Evolutionary conservation across 2,888 invertebrate species (phyloP).

Genomic region (Hyles lineata): DNA sequence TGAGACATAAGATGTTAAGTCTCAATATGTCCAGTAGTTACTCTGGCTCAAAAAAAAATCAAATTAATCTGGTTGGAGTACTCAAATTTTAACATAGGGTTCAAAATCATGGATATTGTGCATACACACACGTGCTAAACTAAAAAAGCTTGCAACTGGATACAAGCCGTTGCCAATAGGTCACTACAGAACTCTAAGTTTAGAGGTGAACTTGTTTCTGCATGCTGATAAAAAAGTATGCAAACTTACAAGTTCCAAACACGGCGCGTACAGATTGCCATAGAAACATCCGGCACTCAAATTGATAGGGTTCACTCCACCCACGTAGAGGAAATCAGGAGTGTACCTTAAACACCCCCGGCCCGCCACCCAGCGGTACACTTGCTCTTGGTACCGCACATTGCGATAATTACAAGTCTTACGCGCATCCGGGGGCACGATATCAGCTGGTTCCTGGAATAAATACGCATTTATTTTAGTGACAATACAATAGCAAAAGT

Average conservation of each 20-base stretch:
- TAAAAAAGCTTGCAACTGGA: too few relatives aligned
- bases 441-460: constrained; percentile 65
- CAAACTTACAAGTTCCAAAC: constrained; percentile 73
- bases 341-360: constrained; percentile 75
- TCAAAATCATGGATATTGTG: too few relatives aligned
- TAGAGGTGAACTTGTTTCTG: neutral
- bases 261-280: constrained; percentile 68
- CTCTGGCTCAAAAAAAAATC: too few relatives aligned
- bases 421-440: constrained; percentile 53
- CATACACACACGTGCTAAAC: too few relatives aligned
- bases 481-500: too few relatives aligned
- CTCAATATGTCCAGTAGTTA: too few relatives aligned
- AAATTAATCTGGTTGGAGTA: too few relatives aligned
- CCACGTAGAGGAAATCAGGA: constrained; percentile 68
- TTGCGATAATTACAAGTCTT: constrained; percentile 75
- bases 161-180: too few relatives aligned
- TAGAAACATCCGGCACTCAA: constrained; percentile 68
- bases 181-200: too few relatives aligned
- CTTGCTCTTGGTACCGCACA: constrained; percentile 69
- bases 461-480: constrained; percentile 22
- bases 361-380: constrained; percentile 77
- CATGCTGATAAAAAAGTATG: neutral
- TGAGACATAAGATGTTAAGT: too few relatives aligned
- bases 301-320: constrained; percentile 65
- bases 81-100: too few relatives aligned